phyloP scores from a whole-genome alignment of 2,888 invertebrate species.

The Drosophila mettleri region DNA sequence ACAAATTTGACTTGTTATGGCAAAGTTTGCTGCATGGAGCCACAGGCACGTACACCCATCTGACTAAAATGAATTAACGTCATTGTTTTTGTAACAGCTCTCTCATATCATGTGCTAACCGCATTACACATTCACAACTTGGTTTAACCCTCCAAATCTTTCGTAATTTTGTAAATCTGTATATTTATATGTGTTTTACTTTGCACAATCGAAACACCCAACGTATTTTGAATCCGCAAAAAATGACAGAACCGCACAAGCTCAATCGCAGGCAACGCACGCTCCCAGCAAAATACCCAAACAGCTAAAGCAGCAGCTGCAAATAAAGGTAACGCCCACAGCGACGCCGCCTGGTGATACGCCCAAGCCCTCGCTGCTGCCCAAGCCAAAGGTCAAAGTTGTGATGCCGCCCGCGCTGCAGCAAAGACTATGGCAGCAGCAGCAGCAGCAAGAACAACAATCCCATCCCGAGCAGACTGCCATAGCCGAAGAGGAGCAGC shows the following conservation, averaged over 20 bases:
- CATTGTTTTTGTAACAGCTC: conserved; percentile 67
- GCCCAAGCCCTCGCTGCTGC: conserved; percentile 83
- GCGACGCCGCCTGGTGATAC: conserved; percentile 47
- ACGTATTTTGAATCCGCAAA: conserved; percentile 47
- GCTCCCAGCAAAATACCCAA: conserved; percentile 74
- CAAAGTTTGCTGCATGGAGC: conserved; percentile 59
- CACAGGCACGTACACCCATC: conserved; percentile 36
- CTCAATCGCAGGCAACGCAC: conserved; percentile 54
- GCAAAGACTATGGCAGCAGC: conserved; percentile 71
- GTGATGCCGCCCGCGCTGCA: conserved; percentile 80
- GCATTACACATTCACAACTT: conserved; percentile 55
- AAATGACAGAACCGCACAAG: conserved; percentile 73
- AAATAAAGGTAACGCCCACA: conserved; percentile 47
- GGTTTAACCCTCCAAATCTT: conserved; percentile 29
- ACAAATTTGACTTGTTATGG: conserved; percentile 74
- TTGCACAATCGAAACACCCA: conserved; percentile 69
- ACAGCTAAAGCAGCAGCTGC: conserved; percentile 39
- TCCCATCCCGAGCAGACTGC: conserved; percentile 56
- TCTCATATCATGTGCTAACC: conserved; percentile 78
- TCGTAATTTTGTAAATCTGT: conserved; percentile 35
- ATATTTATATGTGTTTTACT: conserved; percentile 68
- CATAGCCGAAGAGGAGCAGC: conserved; percentile 57
- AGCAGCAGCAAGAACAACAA: conserved; percentile 49
- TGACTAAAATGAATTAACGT: conserved; percentile 69
- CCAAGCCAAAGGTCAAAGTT: conserved; percentile 84